Base-by-base conservation (phyloP, 2,888 invertebrate species). In the Laothoe populi region DNA sequence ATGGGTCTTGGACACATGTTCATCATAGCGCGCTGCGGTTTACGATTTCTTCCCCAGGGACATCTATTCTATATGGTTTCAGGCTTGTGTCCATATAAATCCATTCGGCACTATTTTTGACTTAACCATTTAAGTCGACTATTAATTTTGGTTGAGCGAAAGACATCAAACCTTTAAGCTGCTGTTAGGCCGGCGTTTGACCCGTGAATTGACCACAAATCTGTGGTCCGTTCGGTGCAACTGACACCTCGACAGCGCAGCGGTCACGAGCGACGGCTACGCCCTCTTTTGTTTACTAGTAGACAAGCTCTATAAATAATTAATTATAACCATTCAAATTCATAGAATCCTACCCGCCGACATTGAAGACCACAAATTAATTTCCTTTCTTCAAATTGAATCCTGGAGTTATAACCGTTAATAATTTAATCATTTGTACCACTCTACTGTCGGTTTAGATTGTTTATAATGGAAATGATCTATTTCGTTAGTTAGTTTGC, bases 131-230 rank as follows among this genome's bases (percentile, higher is more conserved):
- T 42, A 8, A 74, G 70, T 74, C 77, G 77, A 84, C 84, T 86
- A 84, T 83, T 84, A 81, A 79, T 72, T 68, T 80, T 65, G 83
- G 81, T 80, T 74, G 77, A 70, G 73, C 68, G 66, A 74, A 84
- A 82, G 83, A 80, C 81, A 77, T 75, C 68, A 69, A 70, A 75
- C 69, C 71, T 67, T 74, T 77, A 77, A 79, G 78, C 80, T 76
- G 79, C 76, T 76, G 74, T 69, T 70, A 76, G 73, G 72, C 71
- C 77, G 78, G 74, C 71, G 74, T 73, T 75, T 73, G 74, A 74
- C 72, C 77, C 70, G 72, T 67, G 80, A 80, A 81, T 79, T 81
- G 84, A 88, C 91, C 91, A 91, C 91, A 88, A 90, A 92, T 90
- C 90, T 87, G 87, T 75, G 88, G 89, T 70, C 59, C 66, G 76